phyloP scores from a whole-genome alignment of 2,113 vertebrate genomes.

The Percina caprodes region DNA sequence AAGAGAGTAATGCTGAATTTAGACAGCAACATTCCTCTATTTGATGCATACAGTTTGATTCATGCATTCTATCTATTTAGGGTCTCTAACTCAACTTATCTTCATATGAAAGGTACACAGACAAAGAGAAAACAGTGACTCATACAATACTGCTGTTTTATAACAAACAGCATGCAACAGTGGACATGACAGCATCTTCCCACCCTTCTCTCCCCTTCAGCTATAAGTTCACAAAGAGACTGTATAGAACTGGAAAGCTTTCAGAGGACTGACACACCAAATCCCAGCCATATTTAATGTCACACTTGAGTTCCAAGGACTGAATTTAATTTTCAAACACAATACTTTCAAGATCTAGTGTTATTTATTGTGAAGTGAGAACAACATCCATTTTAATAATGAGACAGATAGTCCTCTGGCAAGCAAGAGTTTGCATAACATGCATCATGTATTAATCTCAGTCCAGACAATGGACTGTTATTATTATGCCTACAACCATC shows the following conservation, averaged over 20 bases:
- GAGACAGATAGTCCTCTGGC: conserved; percentile 10
- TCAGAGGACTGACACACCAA: neutral
- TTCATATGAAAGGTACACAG: neutral
- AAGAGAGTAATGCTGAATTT: neutral
- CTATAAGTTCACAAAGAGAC: conserved; percentile 23
- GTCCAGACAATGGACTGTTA: conserved; percentile 7
- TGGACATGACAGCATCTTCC: conserved; percentile 45
- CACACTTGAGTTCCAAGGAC: neutral
- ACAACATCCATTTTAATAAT: conserved; percentile 8
- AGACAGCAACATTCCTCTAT: neutral
- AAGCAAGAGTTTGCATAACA: neutral
- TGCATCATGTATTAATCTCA: conserved; percentile 22
- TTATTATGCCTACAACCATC: conserved; percentile 22
- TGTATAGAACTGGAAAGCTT: conserved; percentile 7
- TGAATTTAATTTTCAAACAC: conserved; percentile 19
- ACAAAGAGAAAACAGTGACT: conserved; percentile 10
- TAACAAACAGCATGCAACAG: conserved; percentile 41
- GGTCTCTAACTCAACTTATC: neutral
- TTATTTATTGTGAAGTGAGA: neutral
- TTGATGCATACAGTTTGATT: neutral
- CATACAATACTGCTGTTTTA: conserved; percentile 30
- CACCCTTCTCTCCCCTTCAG: conserved; percentile 32
- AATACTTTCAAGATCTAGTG: conserved; percentile 3
- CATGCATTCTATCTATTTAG: neutral
- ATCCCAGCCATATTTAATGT: conserved; percentile 6